Evolutionary conservation across 2,888 invertebrate genomes (phyloP).

Genomic region (Cephus rjabovi): DNA sequence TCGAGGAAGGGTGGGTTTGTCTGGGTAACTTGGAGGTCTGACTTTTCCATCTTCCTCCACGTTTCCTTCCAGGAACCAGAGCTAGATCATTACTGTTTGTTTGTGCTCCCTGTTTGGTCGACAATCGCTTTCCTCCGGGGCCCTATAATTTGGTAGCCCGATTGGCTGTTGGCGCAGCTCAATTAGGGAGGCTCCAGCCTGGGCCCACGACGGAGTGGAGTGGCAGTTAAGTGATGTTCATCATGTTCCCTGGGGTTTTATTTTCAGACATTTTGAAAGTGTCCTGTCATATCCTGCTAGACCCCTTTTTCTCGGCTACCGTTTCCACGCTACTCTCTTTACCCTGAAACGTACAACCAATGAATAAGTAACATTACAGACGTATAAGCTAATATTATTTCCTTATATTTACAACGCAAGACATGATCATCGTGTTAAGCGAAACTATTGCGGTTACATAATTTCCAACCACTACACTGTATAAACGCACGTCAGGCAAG

Average conservation of each 20-base stretch:
- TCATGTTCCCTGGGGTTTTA: constrained; percentile 26
- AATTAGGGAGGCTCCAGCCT: constrained; percentile 38
- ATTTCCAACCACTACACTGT: not conserved
- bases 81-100: constrained; percentile 32
- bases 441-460: not conserved
- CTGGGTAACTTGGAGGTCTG: not conserved
- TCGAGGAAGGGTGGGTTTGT: not conserved
- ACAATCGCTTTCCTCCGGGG: constrained; percentile 33
- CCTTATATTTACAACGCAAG: not conserved
- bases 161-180: constrained; percentile 46
- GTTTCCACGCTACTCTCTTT: not conserved
- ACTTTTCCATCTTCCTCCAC: not conserved
- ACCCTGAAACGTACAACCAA: not conserved
- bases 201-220: constrained; percentile 19
- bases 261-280: constrained; percentile 43
- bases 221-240: constrained; percentile 25
- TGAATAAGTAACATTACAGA: not conserved
- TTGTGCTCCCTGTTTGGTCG: constrained; percentile 26
- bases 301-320: not conserved
- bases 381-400: too few relatives aligned
- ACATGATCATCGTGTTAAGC: not conserved
- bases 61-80: constrained; percentile 1
- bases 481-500: not conserved
- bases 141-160: constrained; percentile 45
- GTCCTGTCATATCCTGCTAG: constrained; percentile 52